These are phyloP conservation scores for Zootermopsis nevadensis DNA, from an alignment of 2,888 invertebrate species.

Conservation along the genomic window DNA sequence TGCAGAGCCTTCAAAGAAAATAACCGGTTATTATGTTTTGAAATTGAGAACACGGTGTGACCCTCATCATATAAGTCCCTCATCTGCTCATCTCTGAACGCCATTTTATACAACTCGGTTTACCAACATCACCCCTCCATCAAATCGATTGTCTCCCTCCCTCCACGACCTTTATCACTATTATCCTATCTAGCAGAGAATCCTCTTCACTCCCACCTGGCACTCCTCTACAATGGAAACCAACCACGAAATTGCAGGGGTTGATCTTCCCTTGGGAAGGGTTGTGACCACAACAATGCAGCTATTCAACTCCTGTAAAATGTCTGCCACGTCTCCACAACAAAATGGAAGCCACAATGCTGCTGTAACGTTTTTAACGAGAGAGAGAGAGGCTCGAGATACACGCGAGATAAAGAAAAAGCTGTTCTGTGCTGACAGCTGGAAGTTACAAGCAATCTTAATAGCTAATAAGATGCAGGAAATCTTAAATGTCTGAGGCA, in stretches of 20 bases:
- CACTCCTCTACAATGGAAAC: conserved; percentile 35
- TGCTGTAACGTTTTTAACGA: not conserved
- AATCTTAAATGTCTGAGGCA: not conserved
- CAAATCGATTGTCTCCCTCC: conserved; percentile 1
- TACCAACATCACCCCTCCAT: not conserved
- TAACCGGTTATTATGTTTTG: not conserved
- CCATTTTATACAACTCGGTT: not conserved
- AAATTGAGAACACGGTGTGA: not conserved
- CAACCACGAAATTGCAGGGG: conserved; percentile 45
- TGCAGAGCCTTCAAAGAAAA: not conserved
- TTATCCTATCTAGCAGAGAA: conserved; percentile 13
- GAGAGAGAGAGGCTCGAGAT: not conserved
- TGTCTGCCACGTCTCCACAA: not conserved
- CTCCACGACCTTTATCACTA: not conserved
- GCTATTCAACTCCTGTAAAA: conserved; percentile 4
- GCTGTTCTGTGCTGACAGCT: not conserved
- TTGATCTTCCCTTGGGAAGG: conserved; percentile 13
- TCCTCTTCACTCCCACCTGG: conserved; percentile 44
- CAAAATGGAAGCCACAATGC: not conserved
- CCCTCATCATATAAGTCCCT: not conserved
- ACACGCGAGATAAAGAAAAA: not conserved
- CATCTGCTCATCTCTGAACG: not conserved
- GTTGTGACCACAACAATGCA: conserved; percentile 28
- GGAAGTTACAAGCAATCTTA: not conserved
- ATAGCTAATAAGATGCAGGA: not conserved